These are phyloP conservation scores for Periophthalmus modestus DNA, from an alignment of 2,113 vertebrate species.

Conservation along the genomic window DNA sequence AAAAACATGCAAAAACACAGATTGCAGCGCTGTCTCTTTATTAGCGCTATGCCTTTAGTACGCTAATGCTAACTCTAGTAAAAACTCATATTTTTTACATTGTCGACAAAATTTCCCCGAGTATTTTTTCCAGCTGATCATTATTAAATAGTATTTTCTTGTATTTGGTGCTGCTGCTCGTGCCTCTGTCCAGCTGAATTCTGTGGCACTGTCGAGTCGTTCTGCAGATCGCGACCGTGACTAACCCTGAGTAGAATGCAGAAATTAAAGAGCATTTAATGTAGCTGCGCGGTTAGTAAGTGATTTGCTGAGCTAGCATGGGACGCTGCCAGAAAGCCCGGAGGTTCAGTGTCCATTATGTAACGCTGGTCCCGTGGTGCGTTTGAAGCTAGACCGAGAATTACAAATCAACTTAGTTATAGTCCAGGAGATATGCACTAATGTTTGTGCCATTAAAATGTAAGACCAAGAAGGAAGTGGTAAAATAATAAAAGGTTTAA, in stretches of 20 bases:
- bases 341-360: constrained; percentile 28
- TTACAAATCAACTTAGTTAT: constrained; percentile 26
- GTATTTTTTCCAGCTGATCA: background rate
- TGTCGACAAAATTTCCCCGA: background rate
- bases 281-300: constrained; percentile 8
- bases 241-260: constrained; percentile 2
- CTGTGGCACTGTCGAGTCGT: constrained; percentile 56
- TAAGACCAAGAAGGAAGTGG: background rate
- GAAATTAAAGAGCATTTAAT: constrained; percentile 9
- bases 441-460: background rate
- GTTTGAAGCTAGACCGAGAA: constrained; percentile 33
- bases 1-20: background rate
- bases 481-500: background rate
- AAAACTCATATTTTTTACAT: no score
- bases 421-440: constrained; percentile 24
- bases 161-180: constrained; percentile 62
- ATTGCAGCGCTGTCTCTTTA: background rate
- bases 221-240: constrained; percentile 15
- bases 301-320: constrained; percentile 19
- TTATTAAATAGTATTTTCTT: constrained; percentile 19
- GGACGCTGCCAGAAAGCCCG: constrained; percentile 8
- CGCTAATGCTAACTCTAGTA: background rate
- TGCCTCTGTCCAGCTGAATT: constrained; percentile 76
- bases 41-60: background rate
- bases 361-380: constrained; percentile 25